Evolutionary conservation across 2,797 vertebrate species (phyloP).

Genomic region (Clarias pachynema): DNA sequence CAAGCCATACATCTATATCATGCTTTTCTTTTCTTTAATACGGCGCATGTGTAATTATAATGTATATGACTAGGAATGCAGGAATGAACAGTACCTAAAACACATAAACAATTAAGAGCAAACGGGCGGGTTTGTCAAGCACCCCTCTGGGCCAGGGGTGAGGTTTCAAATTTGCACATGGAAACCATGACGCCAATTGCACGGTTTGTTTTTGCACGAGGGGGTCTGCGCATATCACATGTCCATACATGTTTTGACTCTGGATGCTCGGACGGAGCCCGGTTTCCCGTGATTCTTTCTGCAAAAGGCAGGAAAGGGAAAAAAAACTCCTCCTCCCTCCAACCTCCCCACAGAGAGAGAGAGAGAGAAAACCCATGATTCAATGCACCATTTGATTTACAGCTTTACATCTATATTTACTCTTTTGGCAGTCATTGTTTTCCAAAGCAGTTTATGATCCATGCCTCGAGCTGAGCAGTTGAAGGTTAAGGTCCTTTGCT

Average conservation of each 20-base stretch:
- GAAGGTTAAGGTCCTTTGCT: conserved; percentile 37
- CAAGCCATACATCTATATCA: background rate
- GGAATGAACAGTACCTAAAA: conserved; percentile 36
- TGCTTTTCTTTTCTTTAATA: background rate
- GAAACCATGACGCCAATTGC: conserved; percentile 59
- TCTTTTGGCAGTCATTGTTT: conserved; percentile 21
- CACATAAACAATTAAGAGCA: conserved; percentile 52
- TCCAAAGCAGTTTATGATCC: background rate
- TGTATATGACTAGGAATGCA: background rate
- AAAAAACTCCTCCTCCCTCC: background rate
- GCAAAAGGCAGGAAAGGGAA: background rate
- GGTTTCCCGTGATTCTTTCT: conserved; percentile 30
- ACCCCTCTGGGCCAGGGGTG: conserved; percentile 4
- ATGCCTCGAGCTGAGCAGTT: background rate
- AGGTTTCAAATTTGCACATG: conserved; percentile 56
- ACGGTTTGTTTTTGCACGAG: conserved; percentile 53
- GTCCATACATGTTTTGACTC: conserved; percentile 44
- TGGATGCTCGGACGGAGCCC: conserved; percentile 29
- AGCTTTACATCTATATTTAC: conserved; percentile 45
- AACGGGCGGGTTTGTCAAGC: conserved; percentile 41
- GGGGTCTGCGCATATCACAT: conserved; percentile 47
- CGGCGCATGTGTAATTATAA: background rate
- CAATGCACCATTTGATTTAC: conserved; percentile 49
- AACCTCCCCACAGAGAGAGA: background rate
- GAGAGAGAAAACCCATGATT: background rate